These are phyloP conservation scores for Maniola jurtina DNA, from an alignment of 1,140 invertebrate species.

Conservation along the genomic window DNA sequence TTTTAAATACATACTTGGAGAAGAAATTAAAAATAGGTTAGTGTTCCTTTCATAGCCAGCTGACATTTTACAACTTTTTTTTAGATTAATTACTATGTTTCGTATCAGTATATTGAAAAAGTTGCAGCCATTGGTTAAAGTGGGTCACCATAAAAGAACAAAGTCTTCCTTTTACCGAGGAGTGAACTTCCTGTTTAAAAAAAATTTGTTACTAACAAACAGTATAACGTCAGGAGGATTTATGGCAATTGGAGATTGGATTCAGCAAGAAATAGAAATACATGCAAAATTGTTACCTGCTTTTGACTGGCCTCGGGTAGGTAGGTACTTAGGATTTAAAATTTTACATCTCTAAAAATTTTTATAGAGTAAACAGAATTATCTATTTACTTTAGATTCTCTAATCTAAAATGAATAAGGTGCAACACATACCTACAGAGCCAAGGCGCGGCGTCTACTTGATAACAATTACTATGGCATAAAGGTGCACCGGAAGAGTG, in stretches of 20 bases:
- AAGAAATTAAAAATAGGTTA: too few species aligned
- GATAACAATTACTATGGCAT: too few species aligned
- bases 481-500: too few species aligned
- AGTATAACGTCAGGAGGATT: slow-evolving; percentile 83
- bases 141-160: slow-evolving; percentile 17
- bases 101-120: slow-evolving; percentile 9
- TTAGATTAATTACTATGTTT: not conserved
- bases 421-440: too few species aligned
- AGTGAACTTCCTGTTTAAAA: slow-evolving; percentile 78
- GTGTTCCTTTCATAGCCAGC: not conserved
- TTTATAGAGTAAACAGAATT: not conserved
- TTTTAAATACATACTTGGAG: too few species aligned
- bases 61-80: not conserved
- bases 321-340: slow-evolving; percentile 42
- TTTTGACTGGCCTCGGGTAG: slow-evolving; percentile 79
- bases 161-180: slow-evolving; percentile 50
- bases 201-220: slow-evolving; percentile 84
- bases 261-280: slow-evolving; percentile 84
- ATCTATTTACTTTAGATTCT: not conserved
- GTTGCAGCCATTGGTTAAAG: slow-evolving; percentile 1
- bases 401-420: too few species aligned
- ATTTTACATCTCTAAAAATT: not conserved
- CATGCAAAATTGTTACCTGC: slow-evolving; percentile 60
- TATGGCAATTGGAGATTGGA: slow-evolving; percentile 83
- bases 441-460: too few species aligned